Conservation (phyloP, 2,113 vertebrate species). For the Ceyx margarethae region DNA sequence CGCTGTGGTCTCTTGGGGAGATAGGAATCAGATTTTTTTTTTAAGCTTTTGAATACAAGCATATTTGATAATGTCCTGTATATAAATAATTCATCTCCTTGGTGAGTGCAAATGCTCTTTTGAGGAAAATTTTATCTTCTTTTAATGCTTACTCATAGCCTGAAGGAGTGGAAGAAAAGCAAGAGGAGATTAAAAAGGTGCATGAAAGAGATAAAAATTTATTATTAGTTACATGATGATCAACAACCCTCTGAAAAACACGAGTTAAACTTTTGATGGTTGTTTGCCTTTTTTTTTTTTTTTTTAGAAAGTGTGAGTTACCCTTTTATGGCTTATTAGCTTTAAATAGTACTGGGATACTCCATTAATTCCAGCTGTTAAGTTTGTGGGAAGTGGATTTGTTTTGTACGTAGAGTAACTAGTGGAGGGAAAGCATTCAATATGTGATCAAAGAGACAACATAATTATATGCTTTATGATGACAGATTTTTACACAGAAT, state of each 20-base stretch:
- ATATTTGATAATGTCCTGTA: neutral
- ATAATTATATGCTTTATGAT: neutral
- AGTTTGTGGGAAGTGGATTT: neutral
- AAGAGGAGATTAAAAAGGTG: neutral
- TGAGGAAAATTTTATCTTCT: neutral
- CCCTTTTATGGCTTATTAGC: neutral
- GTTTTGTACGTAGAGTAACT: neutral
- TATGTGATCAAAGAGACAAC: neutral
- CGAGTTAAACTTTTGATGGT: neutral
- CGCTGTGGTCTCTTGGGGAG: neutral
- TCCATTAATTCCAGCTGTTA: neutral
- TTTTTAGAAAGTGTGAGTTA: neutral
- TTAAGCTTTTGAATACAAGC: neutral
- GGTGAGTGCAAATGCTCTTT: neutral
- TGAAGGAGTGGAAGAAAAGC: neutral
- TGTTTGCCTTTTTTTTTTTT: neutral
- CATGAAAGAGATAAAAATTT: neutral
- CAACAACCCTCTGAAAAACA: neutral
- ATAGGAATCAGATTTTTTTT: neutral
- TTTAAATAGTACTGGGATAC: neutral
- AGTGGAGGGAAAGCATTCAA: neutral
- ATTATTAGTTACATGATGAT: neutral
- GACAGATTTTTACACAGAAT: slow-evolving; percentile 19
- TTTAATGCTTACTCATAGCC: neutral
- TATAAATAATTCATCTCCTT: neutral